Evolutionary conservation across 2,888 invertebrate species (phyloP).

Genomic region (Hipparchia sbordonii): DNA sequence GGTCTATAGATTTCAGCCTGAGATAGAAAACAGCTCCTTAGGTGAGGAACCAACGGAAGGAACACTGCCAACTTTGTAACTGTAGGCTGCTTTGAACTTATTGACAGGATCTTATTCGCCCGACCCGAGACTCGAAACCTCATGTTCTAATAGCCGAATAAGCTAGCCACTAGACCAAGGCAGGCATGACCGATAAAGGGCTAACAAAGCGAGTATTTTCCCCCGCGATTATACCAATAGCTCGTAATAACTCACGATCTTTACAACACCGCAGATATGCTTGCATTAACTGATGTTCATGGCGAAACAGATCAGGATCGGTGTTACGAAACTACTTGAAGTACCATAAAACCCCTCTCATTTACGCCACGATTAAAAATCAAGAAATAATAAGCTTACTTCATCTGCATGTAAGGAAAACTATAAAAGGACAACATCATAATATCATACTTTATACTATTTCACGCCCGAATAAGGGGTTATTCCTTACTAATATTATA

Average conservation of each 20-base stretch:
- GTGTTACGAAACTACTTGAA: conserved; percentile 25
- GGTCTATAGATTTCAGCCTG: too few species aligned
- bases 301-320: conserved; percentile 33
- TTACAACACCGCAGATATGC: conserved; percentile 60
- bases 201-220: conserved; percentile 29
- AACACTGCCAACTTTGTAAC: too few species aligned
- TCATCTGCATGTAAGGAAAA: too few species aligned
- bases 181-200: conserved; percentile 23
- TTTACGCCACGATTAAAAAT: not conserved
- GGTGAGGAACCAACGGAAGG: too few species aligned
- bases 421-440: too few species aligned
- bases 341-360: not conserved
- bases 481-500: too few species aligned
- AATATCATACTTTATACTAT: too few species aligned
- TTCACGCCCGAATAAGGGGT: too few species aligned
- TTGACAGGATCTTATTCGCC: too few species aligned
- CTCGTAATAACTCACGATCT: conserved; percentile 63
- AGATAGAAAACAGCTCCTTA: too few species aligned
- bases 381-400: not conserved
- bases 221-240: conserved; percentile 29
- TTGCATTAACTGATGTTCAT: conserved; percentile 45
- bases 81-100: too few species aligned
- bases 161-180: conserved; percentile 27
- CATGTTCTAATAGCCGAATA: conserved; percentile 1
- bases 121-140: too few species aligned